Conservation (phyloP, 2,888 invertebrate genomes). For the Microchrysa polita region DNA sequence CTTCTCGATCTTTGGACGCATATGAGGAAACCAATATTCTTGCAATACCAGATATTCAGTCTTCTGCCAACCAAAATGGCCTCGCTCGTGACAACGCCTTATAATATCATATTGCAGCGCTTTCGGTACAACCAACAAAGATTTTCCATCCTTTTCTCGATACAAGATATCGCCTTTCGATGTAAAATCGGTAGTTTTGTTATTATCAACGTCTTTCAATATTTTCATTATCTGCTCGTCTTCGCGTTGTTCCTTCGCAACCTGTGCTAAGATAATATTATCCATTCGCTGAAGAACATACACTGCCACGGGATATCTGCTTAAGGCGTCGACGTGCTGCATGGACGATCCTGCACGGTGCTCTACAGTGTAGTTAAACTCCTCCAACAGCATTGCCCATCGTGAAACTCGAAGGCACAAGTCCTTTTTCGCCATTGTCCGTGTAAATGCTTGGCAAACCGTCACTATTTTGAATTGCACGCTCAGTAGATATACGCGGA, state of each 20-base stretch:
- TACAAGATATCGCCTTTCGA: not conserved
- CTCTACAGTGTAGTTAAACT: slow-evolving; percentile 13
- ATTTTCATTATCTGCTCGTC: slow-evolving; percentile 5
- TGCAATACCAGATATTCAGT: not conserved
- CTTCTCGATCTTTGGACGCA: not conserved
- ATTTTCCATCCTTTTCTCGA: not conserved
- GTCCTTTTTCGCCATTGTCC: slow-evolving; percentile 32
- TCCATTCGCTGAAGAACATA: not conserved
- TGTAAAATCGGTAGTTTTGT: not conserved
- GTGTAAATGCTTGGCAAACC: slow-evolving; percentile 39
- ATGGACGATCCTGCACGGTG: slow-evolving; percentile 29
- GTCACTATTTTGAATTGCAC: slow-evolving; percentile 38
- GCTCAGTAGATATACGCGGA: slow-evolving; percentile 44
- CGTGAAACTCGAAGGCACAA: slow-evolving; percentile 12
- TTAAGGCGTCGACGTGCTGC: not conserved
- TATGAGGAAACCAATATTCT: slow-evolving; percentile 22
- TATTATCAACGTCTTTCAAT: not conserved
- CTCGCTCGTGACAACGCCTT: not conserved
- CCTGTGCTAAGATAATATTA: not conserved
- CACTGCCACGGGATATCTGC: not conserved
- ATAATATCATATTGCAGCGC: not conserved
- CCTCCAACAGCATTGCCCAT: slow-evolving; percentile 27
- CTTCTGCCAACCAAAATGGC: slow-evolving; percentile 29
- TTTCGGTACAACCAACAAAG: not conserved
- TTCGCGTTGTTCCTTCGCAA: not conserved